A percentile compares a stretch with the other conserved stretches of the same genome.
phyloP scores from a whole-genome alignment of 2,797 vertebrate species.

The Neosalanx taihuensis region DNA sequence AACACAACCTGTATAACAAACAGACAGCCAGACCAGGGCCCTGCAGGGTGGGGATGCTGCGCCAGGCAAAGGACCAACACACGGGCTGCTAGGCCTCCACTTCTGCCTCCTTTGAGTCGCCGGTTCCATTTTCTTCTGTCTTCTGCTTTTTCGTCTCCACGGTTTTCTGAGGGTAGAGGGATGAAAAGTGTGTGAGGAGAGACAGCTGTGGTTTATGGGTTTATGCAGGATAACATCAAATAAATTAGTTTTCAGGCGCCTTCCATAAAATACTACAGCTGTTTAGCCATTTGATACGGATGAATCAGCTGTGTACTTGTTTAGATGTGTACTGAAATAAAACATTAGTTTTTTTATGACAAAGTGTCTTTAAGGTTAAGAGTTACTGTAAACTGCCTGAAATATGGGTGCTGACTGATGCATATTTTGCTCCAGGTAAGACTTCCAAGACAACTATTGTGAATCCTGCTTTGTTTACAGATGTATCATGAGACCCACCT shows the following conservation, averaged over 20 bases:
- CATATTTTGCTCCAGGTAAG: not conserved
- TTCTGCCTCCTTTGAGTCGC: conserved; percentile 79
- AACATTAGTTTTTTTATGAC: no score
- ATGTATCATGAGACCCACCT: conserved; percentile 36
- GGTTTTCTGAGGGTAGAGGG: conserved; percentile 64
- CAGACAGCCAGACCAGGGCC: conserved; percentile 85
- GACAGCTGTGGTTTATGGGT: not conserved
- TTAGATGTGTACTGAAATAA: not conserved
- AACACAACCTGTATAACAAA: conserved; percentile 72
- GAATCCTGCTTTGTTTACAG: not conserved
- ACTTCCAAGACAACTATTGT: not conserved
- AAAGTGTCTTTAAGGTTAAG: no score
- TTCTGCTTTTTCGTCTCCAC: conserved; percentile 84
- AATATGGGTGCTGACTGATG: not conserved
- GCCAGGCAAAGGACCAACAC: conserved; percentile 42
- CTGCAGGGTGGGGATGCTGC: conserved; percentile 71
- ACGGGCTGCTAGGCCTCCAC: conserved; percentile 71
- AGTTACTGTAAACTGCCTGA: no score
- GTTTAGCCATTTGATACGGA: no score
- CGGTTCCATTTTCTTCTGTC: conserved; percentile 79
- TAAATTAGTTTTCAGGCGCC: no score
- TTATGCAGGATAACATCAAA: no score
- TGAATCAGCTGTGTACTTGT: not conserved
- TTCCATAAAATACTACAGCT: no score
- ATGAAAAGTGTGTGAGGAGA: not conserved